Percentiles rank a stretch among this genome's conserved stretches.
These are phyloP conservation scores for Meles meles DNA, from an alignment of 2,113 vertebrate genomes.

Conservation along the genomic window DNA sequence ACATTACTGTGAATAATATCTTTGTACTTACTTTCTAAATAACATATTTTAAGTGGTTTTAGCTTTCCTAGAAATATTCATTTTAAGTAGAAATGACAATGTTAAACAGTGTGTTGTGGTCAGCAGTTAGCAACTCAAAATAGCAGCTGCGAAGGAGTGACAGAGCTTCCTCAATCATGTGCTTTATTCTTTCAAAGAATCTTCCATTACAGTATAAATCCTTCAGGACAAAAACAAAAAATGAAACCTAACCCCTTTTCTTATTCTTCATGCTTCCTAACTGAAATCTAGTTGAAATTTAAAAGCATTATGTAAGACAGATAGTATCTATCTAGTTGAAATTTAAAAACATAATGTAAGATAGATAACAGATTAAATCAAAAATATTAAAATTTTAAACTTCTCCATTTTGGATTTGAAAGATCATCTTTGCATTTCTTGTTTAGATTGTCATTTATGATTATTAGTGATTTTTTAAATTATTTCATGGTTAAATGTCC, in stretches of 20 bases:
- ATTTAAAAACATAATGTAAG: background rate
- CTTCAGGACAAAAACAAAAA: background rate
- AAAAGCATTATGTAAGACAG: background rate
- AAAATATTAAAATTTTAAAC: background rate
- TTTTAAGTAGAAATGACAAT: background rate
- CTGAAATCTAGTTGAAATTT: background rate
- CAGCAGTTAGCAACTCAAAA: slow-evolving; percentile 31
- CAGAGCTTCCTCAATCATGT: background rate
- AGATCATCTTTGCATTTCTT: background rate
- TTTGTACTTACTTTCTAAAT: background rate
- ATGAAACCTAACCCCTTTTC: background rate
- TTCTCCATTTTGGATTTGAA: background rate
- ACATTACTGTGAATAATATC: background rate
- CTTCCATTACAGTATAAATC: background rate
- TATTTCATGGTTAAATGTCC: slow-evolving; percentile 8
- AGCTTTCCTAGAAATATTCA: background rate
- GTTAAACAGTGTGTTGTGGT: background rate
- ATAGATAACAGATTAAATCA: background rate
- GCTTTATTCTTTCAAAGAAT: background rate
- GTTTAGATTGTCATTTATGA: background rate
- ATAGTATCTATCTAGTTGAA: background rate
- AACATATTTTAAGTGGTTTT: background rate
- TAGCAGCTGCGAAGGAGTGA: background rate
- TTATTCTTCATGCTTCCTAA: background rate
- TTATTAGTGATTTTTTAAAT: slow-evolving; percentile 12